phyloP scores from a whole-genome alignment of 2,797 vertebrate species.

The Anolis apletophallus region DNA sequence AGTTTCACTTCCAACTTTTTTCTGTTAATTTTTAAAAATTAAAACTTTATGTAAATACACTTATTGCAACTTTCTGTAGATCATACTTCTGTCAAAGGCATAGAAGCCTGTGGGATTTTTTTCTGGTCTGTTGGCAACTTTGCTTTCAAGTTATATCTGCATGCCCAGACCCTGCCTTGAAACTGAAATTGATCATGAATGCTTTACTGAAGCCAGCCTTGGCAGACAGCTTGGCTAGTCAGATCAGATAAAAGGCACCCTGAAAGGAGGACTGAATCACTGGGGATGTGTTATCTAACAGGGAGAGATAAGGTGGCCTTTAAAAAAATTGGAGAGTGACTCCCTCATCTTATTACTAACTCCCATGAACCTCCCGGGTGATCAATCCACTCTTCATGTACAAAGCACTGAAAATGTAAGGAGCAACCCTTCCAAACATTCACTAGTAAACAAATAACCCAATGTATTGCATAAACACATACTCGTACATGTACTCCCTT shows the following conservation, averaged over 20 bases:
- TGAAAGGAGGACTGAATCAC: slow-evolving; percentile 23
- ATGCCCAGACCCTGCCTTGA: slow-evolving; percentile 16
- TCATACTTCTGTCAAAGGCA: slow-evolving; percentile 1
- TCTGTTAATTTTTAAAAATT: too few species aligned
- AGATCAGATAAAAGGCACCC: not conserved
- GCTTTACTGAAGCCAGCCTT: slow-evolving; percentile 22
- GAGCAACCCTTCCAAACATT: not conserved
- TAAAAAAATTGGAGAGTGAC: not conserved
- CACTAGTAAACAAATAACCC: slow-evolving; percentile 17
- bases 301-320: fast-evolving
- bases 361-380: not conserved
- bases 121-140: not conserved
- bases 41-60: too few species aligned
- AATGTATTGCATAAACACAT: not conserved
- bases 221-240: slow-evolving; percentile 6
- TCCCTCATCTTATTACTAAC: not conserved
- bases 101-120: not conserved
- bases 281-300: slow-evolving; percentile 14
- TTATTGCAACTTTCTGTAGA: not conserved
- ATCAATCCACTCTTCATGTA: slow-evolving; percentile 11
- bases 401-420: slow-evolving; percentile 31
- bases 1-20: not conserved
- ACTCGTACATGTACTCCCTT: not conserved
- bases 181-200: not conserved
- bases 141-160: not conserved